A percentile compares a stretch with the other conserved stretches of the same genome.
Evolutionary conservation across 2,113 vertebrate species (phyloP).

Genomic region (Aegithalos caudatus): DNA sequence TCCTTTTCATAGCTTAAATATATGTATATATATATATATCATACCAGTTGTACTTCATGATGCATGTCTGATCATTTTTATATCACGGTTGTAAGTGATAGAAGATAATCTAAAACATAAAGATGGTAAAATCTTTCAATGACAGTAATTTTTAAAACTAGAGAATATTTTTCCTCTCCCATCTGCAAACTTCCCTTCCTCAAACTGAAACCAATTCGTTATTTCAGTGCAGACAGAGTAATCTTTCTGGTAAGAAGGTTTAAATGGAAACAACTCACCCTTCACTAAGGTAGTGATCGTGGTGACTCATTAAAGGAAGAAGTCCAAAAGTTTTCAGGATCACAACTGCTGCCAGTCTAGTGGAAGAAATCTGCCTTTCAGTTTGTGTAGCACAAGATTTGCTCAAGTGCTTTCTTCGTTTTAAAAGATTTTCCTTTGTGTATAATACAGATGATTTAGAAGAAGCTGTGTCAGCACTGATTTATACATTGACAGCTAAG

Average conservation of each 20-base stretch:
- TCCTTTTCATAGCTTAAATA: neutral
- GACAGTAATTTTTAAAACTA: neutral
- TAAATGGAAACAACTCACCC: conserved; percentile 22
- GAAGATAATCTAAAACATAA: neutral
- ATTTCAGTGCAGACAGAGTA: neutral
- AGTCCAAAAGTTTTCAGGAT: neutral
- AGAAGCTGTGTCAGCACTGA: conserved; percentile 79
- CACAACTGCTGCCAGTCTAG: conserved; percentile 1
- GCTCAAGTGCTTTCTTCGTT: conserved; percentile 54
- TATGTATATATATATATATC: neutral
- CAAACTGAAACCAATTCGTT: neutral
- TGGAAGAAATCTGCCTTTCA: conserved; percentile 50
- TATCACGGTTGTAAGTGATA: neutral
- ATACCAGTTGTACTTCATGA: neutral
- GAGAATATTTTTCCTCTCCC: neutral
- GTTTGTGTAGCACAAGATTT: conserved; percentile 54
- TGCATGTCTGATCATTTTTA: neutral
- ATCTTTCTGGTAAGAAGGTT: neutral
- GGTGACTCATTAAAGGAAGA: neutral
- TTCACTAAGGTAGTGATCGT: neutral
- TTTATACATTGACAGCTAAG: conserved; percentile 84
- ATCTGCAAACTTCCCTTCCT: neutral
- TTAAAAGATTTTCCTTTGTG: conserved; percentile 68
- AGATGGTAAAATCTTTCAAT: neutral
- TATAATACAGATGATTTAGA: conserved; percentile 77